These are phyloP conservation scores for Accipiter cooperii DNA, from an alignment of 2,113 vertebrate species.

Conservation along the genomic window DNA sequence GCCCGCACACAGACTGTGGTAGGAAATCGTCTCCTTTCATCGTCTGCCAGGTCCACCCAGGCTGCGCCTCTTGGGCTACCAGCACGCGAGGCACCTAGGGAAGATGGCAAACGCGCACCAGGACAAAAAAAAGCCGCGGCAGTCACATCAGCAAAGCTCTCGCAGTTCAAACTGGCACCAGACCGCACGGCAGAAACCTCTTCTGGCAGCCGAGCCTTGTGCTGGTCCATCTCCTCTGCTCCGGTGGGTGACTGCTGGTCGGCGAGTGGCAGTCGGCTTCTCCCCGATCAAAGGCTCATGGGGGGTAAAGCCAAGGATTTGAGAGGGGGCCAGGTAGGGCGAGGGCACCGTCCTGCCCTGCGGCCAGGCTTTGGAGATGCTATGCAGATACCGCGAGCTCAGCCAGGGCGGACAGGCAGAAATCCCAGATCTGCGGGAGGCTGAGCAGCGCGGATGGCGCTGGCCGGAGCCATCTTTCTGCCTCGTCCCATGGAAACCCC, in stretches of 20 bases:
- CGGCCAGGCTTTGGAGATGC: rapidly evolving
- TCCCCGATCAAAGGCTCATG: rapidly evolving
- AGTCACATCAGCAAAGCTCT: neutral
- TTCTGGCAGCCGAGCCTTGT: neutral
- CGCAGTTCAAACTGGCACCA: neutral
- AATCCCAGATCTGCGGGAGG: neutral
- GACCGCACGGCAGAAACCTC: rapidly evolving
- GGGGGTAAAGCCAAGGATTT: neutral
- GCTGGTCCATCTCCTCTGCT: neutral
- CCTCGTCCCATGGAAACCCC: rapidly evolving
- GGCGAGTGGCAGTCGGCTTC: rapidly evolving
- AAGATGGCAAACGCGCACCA: neutral
- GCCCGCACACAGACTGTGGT: neutral
- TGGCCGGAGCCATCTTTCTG: neutral
- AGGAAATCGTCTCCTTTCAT: neutral
- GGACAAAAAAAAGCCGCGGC: neutral
- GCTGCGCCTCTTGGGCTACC: neutral
- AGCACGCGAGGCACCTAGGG: neutral
- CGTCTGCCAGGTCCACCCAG: neutral
- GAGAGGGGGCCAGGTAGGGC: neutral
- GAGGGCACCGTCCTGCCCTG: neutral
- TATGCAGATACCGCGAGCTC: neutral
- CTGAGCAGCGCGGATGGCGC: neutral
- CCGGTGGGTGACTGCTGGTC: neutral
- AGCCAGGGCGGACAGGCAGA: rapidly evolving